These are phyloP conservation scores for Julus scandinavius DNA, from an alignment of 2,888 invertebrate species.

Conservation along the genomic window DNA sequence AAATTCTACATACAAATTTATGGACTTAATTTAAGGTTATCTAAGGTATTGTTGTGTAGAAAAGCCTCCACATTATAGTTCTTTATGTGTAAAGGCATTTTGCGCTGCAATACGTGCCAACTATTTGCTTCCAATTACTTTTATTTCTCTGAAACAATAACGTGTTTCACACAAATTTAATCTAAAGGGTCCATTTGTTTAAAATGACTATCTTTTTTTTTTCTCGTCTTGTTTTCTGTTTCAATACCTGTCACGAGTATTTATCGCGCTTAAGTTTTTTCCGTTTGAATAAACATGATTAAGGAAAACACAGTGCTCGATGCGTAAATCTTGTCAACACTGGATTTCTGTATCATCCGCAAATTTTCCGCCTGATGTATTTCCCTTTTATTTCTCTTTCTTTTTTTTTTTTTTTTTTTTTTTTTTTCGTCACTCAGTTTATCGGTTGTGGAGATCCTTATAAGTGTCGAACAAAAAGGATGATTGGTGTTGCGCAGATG, in stretches of 20 bases:
- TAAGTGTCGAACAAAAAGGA: slow-evolving; percentile 42
- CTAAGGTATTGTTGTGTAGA: too few relatives aligned
- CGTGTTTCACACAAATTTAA: slow-evolving; percentile 9
- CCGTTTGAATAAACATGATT: slow-evolving; percentile 34
- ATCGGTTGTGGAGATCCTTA: slow-evolving; percentile 39
- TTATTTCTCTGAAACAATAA: background rate
- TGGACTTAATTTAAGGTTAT: too few relatives aligned
- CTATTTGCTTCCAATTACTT: slow-evolving; percentile 14
- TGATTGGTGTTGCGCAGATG: slow-evolving; percentile 42
- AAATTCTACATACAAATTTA: too few relatives aligned
- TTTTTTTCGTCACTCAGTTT: background rate
- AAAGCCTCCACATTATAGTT: too few relatives aligned
- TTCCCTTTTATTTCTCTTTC: slow-evolving; percentile 29
- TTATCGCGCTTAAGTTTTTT: slow-evolving; percentile 36
- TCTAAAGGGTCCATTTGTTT: slow-evolving; percentile 26
- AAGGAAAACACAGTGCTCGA: slow-evolving; percentile 25
- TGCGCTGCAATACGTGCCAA: background rate
- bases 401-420: background rate
- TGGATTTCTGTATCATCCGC: slow-evolving; percentile 42
- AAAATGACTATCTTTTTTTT: background rate
- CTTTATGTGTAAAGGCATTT: background rate
- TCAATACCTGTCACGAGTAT: slow-evolving; percentile 31
- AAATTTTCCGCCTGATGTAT: slow-evolving; percentile 22
- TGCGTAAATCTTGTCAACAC: slow-evolving; percentile 42
- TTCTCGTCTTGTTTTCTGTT: background rate